Evolutionary conservation across 2,113 vertebrate species (phyloP), one percentile per base, ranked within the genome.

Genomic region (Falco punctatus): DNA sequence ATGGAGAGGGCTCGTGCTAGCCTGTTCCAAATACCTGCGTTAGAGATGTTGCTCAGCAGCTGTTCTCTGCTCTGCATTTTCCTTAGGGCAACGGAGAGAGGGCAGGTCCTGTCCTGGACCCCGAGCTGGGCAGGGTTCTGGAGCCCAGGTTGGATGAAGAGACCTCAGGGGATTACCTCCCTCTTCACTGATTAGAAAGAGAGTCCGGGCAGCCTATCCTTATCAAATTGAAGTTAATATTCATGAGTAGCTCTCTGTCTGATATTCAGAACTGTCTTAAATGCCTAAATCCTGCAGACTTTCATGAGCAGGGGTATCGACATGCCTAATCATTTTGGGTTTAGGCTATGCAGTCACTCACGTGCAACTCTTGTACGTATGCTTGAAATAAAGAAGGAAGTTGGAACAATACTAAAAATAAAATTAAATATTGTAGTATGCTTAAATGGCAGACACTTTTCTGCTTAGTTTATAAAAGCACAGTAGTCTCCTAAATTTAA

Each of bases 401-500:
- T 46, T 3, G 0, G 51, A 91, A 77, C 38, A 65, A 69, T 70
- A 73, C 33, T 83, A 88, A 86, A 92, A 96, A 81, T 90, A 86
- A 92, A 94, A 94, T 86, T 54, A 88, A 90, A 83, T 83, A 66
- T 33, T 74, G 55, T 49, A 78, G 48, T 64, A 35, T 81, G 17
- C 30, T 88, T 94, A 80, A 94, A 96, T 2, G 28, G 51, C 42
- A 88, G n/a, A 18, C 30, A 69, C 18, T 92, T 77, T 94, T 58
- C 71, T 78, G 64, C 86, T 93, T 89, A 81, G 78, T 95, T 95
- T 78, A 78, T 90, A 78, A 88, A 93, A 88, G 62, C 3, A 2
- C 27, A 91, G 48, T 78, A 86, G 32, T 64, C 42, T 88, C 67
- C 75, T 64, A 93, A 90, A 97, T 94, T 94, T 94, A 97, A 96